phyloP scores from a whole-genome alignment of 1,140 invertebrate species.

The Sinella curviseta region DNA sequence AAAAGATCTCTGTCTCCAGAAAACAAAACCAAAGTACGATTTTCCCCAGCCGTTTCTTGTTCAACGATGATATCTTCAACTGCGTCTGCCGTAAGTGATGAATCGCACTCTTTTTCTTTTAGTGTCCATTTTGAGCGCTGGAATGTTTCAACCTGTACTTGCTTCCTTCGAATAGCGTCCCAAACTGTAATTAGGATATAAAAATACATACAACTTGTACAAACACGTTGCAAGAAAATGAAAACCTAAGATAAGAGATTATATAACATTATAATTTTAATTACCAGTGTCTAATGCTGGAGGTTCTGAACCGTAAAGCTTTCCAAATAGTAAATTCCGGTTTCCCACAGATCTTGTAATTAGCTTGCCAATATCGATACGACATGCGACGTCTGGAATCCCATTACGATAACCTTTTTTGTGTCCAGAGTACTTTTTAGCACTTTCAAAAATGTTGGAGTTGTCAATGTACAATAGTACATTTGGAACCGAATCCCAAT shows the following conservation, averaged over 20 bases:
- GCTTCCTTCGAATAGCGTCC: conserved; percentile 37
- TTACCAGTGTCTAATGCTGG: conserved; percentile 32
- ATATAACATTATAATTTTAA: no score
- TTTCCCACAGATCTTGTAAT: conserved; percentile 12
- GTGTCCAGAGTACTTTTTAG: conserved; percentile 29
- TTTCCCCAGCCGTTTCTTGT: not conserved
- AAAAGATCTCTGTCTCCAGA: conserved; percentile 42
- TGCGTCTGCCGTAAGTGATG: conserved; percentile 36
- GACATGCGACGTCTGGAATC: conserved; percentile 28
- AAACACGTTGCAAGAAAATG: no score
- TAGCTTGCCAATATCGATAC: conserved; percentile 38
- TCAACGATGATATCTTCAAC: conserved; percentile 30
- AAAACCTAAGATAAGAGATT: no score
- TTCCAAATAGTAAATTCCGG: conserved; percentile 23
- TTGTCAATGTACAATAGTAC: conserved; percentile 45
- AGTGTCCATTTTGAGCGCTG: conserved; percentile 35
- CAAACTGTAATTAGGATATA: no score
- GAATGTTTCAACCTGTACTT: conserved; percentile 36
- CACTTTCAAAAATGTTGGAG: conserved; percentile 44
- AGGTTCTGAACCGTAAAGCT: conserved; percentile 41
- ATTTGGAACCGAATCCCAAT: not conserved
- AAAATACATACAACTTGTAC: not conserved
- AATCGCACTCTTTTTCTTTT: conserved; percentile 39
- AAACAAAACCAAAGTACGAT: conserved; percentile 32
- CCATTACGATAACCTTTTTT: conserved; percentile 22